Percentiles rank a stretch among this genome's conserved stretches.
Evolutionary conservation across 2,113 vertebrate species (phyloP).

Genomic region (Speoplatyrhinus poulsoni): DNA sequence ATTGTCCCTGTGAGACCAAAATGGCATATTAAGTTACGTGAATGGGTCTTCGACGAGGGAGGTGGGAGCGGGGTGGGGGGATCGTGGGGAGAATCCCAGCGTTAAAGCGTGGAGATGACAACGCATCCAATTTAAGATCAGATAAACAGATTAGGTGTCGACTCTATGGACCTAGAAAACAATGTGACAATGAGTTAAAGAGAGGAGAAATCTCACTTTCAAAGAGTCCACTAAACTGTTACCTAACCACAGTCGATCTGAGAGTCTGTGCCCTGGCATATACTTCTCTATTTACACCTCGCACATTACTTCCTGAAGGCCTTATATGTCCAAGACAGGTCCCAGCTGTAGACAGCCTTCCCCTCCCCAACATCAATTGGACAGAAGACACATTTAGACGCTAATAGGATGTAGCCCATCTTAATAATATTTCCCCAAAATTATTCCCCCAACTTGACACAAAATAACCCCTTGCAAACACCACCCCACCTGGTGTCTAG

Average conservation of each 20-base stretch:
- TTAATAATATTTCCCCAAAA: slow-evolving; percentile 9
- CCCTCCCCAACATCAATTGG: slow-evolving; percentile 35
- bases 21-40: slow-evolving; percentile 96
- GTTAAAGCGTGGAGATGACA: slow-evolving; percentile 90
- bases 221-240: slow-evolving; percentile 84
- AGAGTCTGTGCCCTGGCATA: slow-evolving; percentile 74
- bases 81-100: slow-evolving; percentile 76
- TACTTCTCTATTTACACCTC: slow-evolving; percentile 76
- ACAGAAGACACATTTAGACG: slow-evolving; percentile 24
- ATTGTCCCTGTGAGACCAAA: slow-evolving; percentile 98
- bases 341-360: slow-evolving; percentile 30
- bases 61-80: slow-evolving; percentile 62
- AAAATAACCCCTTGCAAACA: neutral
- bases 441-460: neutral
- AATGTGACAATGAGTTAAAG: slow-evolving; percentile 82
- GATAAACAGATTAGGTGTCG: slow-evolving; percentile 94
- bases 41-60: slow-evolving; percentile 84
- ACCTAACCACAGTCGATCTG: slow-evolving; percentile 81
- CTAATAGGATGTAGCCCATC: slow-evolving; percentile 22
- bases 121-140: slow-evolving; percentile 91
- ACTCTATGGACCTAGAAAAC: slow-evolving; percentile 84
- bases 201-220: slow-evolving; percentile 82
- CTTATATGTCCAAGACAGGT: slow-evolving; percentile 17
- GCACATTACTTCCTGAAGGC: slow-evolving; percentile 54
- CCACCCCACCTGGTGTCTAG: neutral